Percentiles rank a stretch among this genome's conserved stretches.
Conservation (phyloP, 1,140 invertebrate genomes). For the Micrasema longulum region DNA sequence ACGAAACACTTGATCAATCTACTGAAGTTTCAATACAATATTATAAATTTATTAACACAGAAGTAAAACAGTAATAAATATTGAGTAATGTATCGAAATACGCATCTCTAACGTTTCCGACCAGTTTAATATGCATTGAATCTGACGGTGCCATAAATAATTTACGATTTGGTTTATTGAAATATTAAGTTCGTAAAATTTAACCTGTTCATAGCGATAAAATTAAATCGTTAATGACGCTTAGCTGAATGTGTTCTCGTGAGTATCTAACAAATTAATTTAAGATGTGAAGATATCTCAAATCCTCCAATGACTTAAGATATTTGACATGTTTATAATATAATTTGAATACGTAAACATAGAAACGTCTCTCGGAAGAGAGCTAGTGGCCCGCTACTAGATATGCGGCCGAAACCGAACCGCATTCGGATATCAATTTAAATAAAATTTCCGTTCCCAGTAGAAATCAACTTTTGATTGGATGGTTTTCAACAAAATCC, state of each 20-base stretch:
- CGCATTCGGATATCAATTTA: constrained; percentile 44
- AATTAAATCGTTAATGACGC: no score
- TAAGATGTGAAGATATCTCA: constrained; percentile 1
- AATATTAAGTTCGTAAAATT: no score
- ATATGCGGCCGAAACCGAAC: background rate
- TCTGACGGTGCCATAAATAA: no score
- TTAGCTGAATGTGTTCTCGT: background rate
- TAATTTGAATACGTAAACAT: constrained; percentile 27
- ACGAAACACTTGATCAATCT: no score
- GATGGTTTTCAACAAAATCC: constrained; percentile 50
- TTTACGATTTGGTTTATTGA: no score
- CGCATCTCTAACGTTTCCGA: no score
- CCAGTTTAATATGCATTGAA: no score
- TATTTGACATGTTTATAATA: constrained; percentile 11
- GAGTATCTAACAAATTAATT: constrained; percentile 9
- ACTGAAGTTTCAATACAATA: no score
- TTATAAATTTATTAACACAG: no score
- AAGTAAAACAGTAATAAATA: no score
- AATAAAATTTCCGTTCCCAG: constrained; percentile 46
- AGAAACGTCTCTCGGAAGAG: background rate
- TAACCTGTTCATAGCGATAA: no score
- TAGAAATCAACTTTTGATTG: constrained; percentile 52
- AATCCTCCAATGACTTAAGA: background rate
- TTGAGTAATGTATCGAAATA: no score
- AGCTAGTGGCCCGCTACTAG: constrained; percentile 1